These are phyloP conservation scores for Scaptomyza reducta DNA, from an alignment of 2,888 invertebrate genomes.

Conservation along the genomic window DNA sequence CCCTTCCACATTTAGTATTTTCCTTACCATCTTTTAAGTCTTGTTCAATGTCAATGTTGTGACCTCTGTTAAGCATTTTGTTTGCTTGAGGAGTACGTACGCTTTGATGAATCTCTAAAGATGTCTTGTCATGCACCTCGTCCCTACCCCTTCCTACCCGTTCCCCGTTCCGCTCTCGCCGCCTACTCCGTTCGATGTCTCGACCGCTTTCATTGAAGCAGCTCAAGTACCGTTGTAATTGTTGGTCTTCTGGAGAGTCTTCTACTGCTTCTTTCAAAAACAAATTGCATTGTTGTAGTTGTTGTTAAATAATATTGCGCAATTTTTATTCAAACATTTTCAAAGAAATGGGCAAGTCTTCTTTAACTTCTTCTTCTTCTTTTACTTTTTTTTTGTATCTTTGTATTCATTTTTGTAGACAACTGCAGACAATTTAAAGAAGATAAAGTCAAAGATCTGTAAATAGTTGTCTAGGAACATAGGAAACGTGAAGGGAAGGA, in stretches of 20 bases:
- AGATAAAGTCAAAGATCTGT: conserved; percentile 22
- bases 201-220: conserved; percentile 58
- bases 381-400: background rate
- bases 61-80: conserved; percentile 78
- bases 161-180: too few relatives aligned
- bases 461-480: background rate
- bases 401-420: conserved; percentile 21
- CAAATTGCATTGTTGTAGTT: conserved; percentile 47
- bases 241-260: conserved; percentile 48
- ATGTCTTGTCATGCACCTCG: conserved; percentile 14
- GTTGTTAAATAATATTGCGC: conserved; percentile 77
- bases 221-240: conserved; percentile 74
- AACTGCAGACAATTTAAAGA: conserved; percentile 30
- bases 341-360: conserved; percentile 32
- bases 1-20: background rate
- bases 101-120: conserved; percentile 53
- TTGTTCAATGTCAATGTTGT: conserved; percentile 76
- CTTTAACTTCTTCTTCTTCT: conserved; percentile 7
- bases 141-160: conserved; percentile 3
- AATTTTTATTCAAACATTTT: conserved; percentile 70
- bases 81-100: conserved; percentile 52
- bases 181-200: background rate
- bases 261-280: conserved; percentile 42
- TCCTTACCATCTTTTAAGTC: conserved; percentile 37
- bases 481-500: background rate